Conservation (phyloP, 2,888 invertebrate species). For the Pyrrhia umbra region DNA sequence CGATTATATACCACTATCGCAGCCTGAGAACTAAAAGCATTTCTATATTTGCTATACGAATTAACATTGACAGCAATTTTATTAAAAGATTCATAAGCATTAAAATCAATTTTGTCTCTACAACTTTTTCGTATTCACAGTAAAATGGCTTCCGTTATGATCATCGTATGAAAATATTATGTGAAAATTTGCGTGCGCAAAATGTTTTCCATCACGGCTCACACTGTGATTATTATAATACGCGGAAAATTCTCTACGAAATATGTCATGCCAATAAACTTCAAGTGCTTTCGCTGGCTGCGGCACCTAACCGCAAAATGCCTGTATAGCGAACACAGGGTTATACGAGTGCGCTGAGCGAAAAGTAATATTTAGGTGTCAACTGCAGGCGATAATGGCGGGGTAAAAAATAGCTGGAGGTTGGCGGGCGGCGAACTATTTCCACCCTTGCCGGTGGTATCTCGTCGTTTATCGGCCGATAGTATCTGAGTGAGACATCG, state of each 20-base stretch:
- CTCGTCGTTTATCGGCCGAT: slow-evolving; percentile 88
- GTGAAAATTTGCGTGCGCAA: slow-evolving; percentile 47
- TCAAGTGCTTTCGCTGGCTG: slow-evolving; percentile 76
- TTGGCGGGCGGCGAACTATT: slow-evolving; percentile 80
- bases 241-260: slow-evolving; percentile 72
- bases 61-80: slow-evolving; percentile 25
- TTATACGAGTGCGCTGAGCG: slow-evolving; percentile 72
- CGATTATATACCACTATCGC: slow-evolving; percentile 82
- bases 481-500: slow-evolving; percentile 90
- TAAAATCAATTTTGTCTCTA: slow-evolving; percentile 3
- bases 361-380: slow-evolving; percentile 90
- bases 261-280: slow-evolving; percentile 83
- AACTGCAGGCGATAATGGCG: slow-evolving; percentile 89
- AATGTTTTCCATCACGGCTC: slow-evolving; percentile 62
- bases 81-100: neutral
- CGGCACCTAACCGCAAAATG: slow-evolving; percentile 80
- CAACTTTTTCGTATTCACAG: slow-evolving; percentile 25
- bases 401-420: slow-evolving; percentile 86
- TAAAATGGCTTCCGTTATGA: slow-evolving; percentile 45
- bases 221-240: slow-evolving; percentile 68
- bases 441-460: slow-evolving; percentile 85
- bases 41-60: slow-evolving; percentile 42
- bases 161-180: slow-evolving; percentile 51
- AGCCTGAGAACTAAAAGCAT: slow-evolving; percentile 77
- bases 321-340: slow-evolving; percentile 73